phyloP scores from a whole-genome alignment of 2,888 invertebrate species.

The Nemapogon koenigi region DNA sequence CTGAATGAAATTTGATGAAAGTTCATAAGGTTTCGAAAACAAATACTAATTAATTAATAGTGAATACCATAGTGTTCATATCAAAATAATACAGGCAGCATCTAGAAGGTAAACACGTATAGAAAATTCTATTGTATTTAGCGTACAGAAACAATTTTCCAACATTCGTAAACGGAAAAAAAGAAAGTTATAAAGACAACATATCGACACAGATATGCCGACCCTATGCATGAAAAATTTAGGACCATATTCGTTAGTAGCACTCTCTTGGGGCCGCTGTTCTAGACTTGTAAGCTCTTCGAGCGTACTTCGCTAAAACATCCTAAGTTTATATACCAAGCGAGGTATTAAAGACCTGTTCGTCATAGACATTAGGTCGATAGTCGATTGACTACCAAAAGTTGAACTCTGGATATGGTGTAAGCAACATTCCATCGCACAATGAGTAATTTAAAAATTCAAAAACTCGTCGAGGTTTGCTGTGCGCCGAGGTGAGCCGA shows the following conservation, averaged over 20 bases:
- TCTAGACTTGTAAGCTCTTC: constrained; percentile 46
- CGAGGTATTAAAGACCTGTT: constrained; percentile 39
- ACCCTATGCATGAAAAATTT: constrained; percentile 58
- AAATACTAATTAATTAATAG: too few relatives aligned
- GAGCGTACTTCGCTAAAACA: constrained; percentile 26
- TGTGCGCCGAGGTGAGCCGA: constrained; percentile 46
- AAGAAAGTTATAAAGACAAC: too few relatives aligned
- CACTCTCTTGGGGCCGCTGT: constrained; percentile 44
- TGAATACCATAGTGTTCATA: too few relatives aligned
- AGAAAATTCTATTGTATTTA: constrained; percentile 1
- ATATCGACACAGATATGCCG: constrained; percentile 37
- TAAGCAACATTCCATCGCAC: constrained; percentile 55
- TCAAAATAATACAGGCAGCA: constrained; percentile 1
- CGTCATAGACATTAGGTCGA: constrained; percentile 36
- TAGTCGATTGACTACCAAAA: constrained; percentile 32
- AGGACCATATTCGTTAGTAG: constrained; percentile 57
- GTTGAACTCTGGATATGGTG: constrained; percentile 30
- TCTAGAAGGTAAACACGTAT: not conserved
- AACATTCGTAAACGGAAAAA: too few relatives aligned
- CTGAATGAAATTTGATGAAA: too few relatives aligned
- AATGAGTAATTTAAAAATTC: constrained; percentile 68
- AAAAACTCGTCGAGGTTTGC: constrained; percentile 60
- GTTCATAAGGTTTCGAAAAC: too few relatives aligned
- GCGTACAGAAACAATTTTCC: too few relatives aligned
- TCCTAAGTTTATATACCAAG: constrained; percentile 21